These are phyloP conservation scores for Aegotheles bennettii DNA, from an alignment of 2,113 vertebrate species.

Conservation along the genomic window DNA sequence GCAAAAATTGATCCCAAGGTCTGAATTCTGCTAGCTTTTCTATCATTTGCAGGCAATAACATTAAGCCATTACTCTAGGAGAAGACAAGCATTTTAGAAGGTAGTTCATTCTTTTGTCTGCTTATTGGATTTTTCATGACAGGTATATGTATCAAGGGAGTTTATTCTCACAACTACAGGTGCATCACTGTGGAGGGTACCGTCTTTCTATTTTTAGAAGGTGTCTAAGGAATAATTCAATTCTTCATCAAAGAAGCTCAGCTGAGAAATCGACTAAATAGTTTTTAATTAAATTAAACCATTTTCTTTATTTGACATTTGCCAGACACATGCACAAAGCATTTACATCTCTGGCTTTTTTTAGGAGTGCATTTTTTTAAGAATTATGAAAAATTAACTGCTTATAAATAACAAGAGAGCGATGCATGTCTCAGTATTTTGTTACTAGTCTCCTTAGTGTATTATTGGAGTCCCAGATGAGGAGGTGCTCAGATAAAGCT, in stretches of 20 bases:
- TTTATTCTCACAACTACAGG: background rate
- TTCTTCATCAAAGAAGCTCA: conserved; percentile 2
- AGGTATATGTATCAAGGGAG: background rate
- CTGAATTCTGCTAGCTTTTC: conserved; percentile 2
- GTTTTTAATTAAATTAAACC: background rate
- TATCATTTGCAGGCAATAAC: background rate
- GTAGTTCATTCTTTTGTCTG: background rate
- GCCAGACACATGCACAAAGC: background rate
- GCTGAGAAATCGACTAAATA: background rate
- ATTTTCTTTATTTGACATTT: background rate
- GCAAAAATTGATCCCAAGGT: background rate
- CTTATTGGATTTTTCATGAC: background rate
- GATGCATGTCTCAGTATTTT: background rate
- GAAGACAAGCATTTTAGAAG: background rate
- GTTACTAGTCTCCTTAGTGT: background rate
- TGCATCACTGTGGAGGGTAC: background rate
- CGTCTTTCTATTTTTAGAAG: conserved; percentile 28
- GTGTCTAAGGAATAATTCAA: background rate
- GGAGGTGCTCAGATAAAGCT: background rate
- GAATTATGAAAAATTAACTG: background rate
- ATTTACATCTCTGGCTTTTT: background rate
- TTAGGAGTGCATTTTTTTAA: background rate
- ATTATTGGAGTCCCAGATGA: background rate
- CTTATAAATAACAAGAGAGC: background rate
- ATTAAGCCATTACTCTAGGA: background rate